Evolutionary conservation across 2,797 vertebrate genomes (phyloP).

Genomic region (Glossophaga mutica): DNA sequence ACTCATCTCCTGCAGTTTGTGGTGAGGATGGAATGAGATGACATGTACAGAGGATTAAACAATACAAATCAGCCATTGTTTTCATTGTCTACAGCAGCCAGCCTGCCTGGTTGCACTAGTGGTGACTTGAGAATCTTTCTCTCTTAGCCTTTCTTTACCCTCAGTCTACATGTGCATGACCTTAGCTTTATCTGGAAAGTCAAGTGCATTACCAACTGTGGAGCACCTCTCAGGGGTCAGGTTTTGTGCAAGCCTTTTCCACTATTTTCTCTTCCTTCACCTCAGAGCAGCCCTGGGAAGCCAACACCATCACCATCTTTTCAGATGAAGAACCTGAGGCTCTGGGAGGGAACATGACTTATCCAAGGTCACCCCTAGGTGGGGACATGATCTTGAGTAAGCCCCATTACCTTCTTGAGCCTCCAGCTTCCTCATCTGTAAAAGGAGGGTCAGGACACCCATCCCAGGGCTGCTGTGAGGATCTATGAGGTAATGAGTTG

Average conservation of each 20-base stretch:
- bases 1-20: background rate
- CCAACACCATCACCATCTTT: background rate
- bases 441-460: background rate
- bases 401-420: background rate
- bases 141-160: background rate
- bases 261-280: background rate
- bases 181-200: background rate
- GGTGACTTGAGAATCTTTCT: background rate
- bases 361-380: background rate
- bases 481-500: background rate
- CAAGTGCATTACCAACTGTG: background rate
- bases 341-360: background rate
- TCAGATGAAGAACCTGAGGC: background rate
- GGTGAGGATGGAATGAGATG: background rate
- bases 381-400: background rate
- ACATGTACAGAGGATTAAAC: accelerated
- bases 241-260: background rate
- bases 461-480: background rate
- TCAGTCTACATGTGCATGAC: accelerated
- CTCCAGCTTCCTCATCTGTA: background rate
- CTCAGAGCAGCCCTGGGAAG: background rate
- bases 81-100: background rate
- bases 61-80: too few relatives aligned
- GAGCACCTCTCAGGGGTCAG: background rate
- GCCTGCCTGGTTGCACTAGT: background rate